A percentile compares a stretch with the other conserved stretches of the same genome.
phyloP scores from a whole-genome alignment of 2,797 vertebrate species.

The Brachyalestes nurse region DNA sequence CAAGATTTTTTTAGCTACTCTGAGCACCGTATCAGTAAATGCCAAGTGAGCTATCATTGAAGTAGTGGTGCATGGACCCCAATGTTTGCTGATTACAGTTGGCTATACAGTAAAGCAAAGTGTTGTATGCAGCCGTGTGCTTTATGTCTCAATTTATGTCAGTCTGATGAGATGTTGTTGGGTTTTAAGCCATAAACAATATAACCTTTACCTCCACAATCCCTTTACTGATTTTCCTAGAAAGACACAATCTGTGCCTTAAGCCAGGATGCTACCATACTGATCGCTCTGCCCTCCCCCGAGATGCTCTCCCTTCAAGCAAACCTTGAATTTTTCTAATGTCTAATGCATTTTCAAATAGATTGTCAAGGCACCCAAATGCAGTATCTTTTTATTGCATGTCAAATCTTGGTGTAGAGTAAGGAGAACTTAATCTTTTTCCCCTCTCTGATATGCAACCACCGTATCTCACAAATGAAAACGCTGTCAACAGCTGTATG shows the following conservation, averaged over 20 bases:
- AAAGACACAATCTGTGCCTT: slow-evolving; percentile 42
- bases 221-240: slow-evolving; percentile 36
- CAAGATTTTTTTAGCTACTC: not conserved
- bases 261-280: slow-evolving; percentile 40
- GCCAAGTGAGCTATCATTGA: not conserved
- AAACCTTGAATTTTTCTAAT: slow-evolving; percentile 50
- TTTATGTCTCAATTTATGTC: not conserved
- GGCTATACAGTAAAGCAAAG: not conserved
- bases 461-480: slow-evolving; percentile 48
- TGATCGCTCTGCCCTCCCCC: slow-evolving; percentile 40
- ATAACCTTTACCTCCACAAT: slow-evolving; percentile 20
- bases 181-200: slow-evolving; percentile 28
- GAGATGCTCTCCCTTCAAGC: slow-evolving; percentile 36
- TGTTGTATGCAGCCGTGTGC: not conserved
- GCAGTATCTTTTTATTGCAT: slow-evolving; percentile 55
- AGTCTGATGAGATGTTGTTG: slow-evolving; percentile 9
- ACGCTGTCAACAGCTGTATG: slow-evolving; percentile 48
- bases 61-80: not conserved
- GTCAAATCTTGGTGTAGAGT: slow-evolving; percentile 48
- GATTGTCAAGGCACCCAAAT: slow-evolving; percentile 44
- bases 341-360: slow-evolving; percentile 60
- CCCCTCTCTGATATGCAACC: slow-evolving; percentile 36
- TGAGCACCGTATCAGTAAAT: not conserved
- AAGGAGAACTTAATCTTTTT: slow-evolving; percentile 47
- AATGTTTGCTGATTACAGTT: not conserved